These are phyloP conservation scores for Rhagium mordax DNA, from an alignment of 2,888 invertebrate species.

Conservation along the genomic window DNA sequence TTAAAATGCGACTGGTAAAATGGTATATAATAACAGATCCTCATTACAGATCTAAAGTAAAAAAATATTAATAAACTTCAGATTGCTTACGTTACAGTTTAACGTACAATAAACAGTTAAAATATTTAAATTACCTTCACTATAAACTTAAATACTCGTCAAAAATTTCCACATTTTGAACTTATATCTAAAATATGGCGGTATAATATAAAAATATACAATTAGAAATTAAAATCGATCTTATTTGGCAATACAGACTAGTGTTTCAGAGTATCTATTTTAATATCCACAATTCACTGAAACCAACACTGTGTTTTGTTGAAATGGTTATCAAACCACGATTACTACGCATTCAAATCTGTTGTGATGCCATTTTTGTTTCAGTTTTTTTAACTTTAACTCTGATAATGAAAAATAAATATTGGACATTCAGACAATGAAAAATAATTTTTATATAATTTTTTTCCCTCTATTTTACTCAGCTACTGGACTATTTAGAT, in stretches of 20 bases:
- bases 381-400: too few species aligned
- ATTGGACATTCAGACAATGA: too few species aligned
- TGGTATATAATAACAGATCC: not conserved
- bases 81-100: not conserved
- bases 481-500: too few species aligned
- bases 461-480: too few species aligned
- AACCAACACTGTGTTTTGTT: not conserved
- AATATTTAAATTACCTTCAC: not conserved
- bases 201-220: not conserved
- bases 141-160: not conserved
- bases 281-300: not conserved
- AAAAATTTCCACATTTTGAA: not conserved
- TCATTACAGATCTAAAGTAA: not conserved
- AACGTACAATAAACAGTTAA: not conserved
- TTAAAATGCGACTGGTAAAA: not conserved
- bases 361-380: not conserved
- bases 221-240: not conserved
- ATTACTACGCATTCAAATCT: not conserved
- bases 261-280: not conserved
- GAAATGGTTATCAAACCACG: not conserved
- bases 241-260: slow-evolving; percentile 29
- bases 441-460: too few species aligned
- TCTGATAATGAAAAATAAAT: too few species aligned
- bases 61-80: not conserved
- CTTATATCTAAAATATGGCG: not conserved